A percentile compares a stretch with the other conserved stretches of the same genome.
These are phyloP conservation scores for Fistularia tabacaria DNA, from an alignment of 2,797 vertebrate species.

Conservation along the genomic window DNA sequence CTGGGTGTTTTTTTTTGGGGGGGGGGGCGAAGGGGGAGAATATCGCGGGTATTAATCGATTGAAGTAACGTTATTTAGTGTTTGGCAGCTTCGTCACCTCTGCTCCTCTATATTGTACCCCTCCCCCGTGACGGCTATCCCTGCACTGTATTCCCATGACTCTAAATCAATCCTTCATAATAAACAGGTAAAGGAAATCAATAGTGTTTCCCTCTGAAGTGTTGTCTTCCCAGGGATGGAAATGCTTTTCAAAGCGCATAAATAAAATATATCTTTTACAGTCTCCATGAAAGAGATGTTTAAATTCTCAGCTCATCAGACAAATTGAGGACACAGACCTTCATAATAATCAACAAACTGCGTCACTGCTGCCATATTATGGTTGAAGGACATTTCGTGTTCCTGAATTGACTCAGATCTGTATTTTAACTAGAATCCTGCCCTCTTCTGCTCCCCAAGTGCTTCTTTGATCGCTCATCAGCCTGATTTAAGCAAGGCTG, in stretches of 20 bases:
- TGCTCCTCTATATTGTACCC: not conserved
- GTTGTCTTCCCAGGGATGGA: constrained; percentile 9
- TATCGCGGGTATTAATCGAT: no score
- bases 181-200: constrained; percentile 13
- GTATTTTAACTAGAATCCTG: constrained; percentile 13
- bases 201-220: not conserved
- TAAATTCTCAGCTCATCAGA: no score
- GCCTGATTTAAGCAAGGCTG: constrained; percentile 31
- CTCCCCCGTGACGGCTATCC: not conserved
- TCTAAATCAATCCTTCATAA: constrained; percentile 15
- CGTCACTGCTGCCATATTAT: constrained; percentile 1
- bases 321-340: no score
- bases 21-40: no score
- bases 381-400: constrained; percentile 1
- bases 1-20: no score
- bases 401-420: not conserved
- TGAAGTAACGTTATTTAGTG: not conserved
- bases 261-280: no score
- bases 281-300: no score
- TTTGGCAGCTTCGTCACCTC: constrained; percentile 1
- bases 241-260: no score
- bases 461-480: no score
- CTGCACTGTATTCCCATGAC: constrained; percentile 5
- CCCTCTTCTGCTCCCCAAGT: no score
- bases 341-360: constrained; percentile 6